Evolutionary conservation across 2,888 invertebrate species (phyloP), one percentile per base, ranked within the genome.

Genomic region (Eumerus sabulonum): DNA sequence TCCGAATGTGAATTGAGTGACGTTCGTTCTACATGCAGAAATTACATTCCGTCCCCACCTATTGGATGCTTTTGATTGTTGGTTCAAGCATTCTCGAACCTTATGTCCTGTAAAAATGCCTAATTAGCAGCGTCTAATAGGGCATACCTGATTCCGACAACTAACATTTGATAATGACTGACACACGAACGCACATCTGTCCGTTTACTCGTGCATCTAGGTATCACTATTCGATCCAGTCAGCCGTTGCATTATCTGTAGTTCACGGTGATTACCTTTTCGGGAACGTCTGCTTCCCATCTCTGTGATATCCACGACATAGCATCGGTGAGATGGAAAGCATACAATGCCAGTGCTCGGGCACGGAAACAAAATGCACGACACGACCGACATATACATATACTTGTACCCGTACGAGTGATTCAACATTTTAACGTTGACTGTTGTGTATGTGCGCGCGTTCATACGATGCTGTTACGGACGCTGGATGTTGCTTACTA

Each of bases 141-240:
- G 47, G 38, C 64, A 64, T 60, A 44, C 60, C 54, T 50, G 40
- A 5, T n/a, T 40, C 54, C 44, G 42, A 19, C 59, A 64, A 40
- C 64, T 64, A 63, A 74, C 79, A 74, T 74, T 64, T 60, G 79
- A 70, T 74, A 74, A 79, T 70, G 74, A 60, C 59, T 64, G 45
- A 38, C 68, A 64, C 14, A 59, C 51, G 53, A 47, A 63, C 53
- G 53, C 53, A 48, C 53, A 76, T 40, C 45, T 18, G 70, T 59
- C 45, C 44, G 14, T 54, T 16, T 7, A 27, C 7, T 16, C 40
- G 40, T 40, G 40, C 12, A 7, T n/a, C 11, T 11, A 11, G 3
- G 13, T 44, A 14, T 51, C 44, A n/a, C n/a, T 27, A 2, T 27
- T 7, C 27, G 3, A 27, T 27, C 27, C 27, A 27, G 27, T 27